A percentile compares a stretch with the other conserved stretches of the same genome.
Conservation (phyloP, 1,140 invertebrate species). For the Notospermus geniculatus region DNA sequence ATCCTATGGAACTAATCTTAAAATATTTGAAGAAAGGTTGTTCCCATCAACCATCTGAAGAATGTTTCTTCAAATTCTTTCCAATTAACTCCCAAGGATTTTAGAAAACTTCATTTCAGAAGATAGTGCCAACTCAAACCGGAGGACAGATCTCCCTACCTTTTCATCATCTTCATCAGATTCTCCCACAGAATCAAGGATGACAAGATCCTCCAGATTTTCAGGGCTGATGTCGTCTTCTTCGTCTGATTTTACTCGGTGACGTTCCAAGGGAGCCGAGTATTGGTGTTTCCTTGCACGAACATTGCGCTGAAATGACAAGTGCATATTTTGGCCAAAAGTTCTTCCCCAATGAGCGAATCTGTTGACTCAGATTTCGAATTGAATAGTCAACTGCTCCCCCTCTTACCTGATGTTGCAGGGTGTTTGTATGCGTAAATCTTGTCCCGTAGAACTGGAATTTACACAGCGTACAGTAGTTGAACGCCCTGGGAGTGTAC, state of each 20-base stretch:
- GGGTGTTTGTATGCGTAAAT: neutral
- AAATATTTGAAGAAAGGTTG: no score
- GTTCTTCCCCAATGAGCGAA: no score
- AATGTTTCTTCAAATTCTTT: no score
- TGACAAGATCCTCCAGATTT: constrained; percentile 5
- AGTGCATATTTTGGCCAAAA: no score
- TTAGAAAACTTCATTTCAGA: no score
- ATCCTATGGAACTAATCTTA: no score
- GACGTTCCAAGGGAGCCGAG: neutral
- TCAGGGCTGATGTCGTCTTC: neutral
- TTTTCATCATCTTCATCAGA: constrained; percentile 7
- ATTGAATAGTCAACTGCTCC: no score
- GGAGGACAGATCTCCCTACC: no score
- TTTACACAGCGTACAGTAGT: constrained; percentile 1
- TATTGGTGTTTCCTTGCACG: neutral
- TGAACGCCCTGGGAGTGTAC: neutral
- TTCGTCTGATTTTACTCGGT: neutral
- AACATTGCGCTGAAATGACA: neutral
- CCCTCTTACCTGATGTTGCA: neutral
- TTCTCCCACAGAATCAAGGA: constrained; percentile 2
- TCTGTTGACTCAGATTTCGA: no score
- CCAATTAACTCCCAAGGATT: no score
- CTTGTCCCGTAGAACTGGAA: constrained; percentile 2
- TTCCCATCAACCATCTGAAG: no score
- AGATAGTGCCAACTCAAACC: no score